Evolutionary conservation across 1,140 invertebrate species (phyloP).

Genomic region (Brachystomella parvula): DNA sequence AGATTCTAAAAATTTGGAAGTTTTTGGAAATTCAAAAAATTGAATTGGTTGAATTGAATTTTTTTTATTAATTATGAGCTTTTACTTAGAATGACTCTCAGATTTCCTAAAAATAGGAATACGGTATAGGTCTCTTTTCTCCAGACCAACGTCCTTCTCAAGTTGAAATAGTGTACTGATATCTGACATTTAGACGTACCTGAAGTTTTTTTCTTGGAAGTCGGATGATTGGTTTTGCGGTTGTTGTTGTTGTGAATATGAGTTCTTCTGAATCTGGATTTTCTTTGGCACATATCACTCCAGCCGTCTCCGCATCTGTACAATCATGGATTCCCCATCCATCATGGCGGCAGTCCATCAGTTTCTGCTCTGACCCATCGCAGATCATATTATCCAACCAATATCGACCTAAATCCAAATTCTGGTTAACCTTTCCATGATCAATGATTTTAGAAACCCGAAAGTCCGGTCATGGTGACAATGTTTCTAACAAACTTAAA

Average conservation of each 20-base stretch:
- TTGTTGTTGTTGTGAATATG: slow-evolving; percentile 19
- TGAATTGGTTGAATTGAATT: no score
- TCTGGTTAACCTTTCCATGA: neutral
- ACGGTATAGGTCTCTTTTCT: neutral
- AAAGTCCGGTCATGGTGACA: neutral
- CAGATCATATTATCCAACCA: slow-evolving; percentile 89
- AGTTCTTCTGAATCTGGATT: slow-evolving; percentile 40
- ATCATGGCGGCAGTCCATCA: slow-evolving; percentile 67
- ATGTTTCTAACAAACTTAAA: no score
- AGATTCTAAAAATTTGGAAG: no score
- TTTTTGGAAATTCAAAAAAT: no score
- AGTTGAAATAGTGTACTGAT: neutral
- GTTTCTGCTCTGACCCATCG: slow-evolving; percentile 62
- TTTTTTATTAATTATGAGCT: neutral
- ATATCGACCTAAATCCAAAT: slow-evolving; percentile 53
- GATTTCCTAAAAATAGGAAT: neutral
- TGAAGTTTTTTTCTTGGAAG: slow-evolving; percentile 32
- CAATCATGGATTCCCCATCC: slow-evolving; percentile 79
- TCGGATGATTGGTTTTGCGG: slow-evolving; percentile 40
- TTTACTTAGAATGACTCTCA: neutral
- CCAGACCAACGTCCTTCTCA: neutral
- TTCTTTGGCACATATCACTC: slow-evolving; percentile 58
- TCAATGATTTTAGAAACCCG: neutral
- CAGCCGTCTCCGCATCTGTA: slow-evolving; percentile 64
- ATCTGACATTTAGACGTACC: slow-evolving; percentile 16